Base-by-base conservation (phyloP, 2,888 invertebrate genomes). In the Rhopalosiphum nymphaeae region DNA sequence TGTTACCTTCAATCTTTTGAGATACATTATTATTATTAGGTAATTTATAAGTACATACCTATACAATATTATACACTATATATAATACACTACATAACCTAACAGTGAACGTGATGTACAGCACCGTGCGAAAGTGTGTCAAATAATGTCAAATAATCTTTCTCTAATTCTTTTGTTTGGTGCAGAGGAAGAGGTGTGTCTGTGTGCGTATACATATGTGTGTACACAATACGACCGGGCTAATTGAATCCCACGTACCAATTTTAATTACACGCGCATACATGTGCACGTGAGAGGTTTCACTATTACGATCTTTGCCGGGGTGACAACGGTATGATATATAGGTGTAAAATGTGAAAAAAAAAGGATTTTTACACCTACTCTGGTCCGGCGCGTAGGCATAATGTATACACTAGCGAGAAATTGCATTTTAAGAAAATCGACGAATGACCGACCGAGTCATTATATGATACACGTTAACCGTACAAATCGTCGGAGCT, bases 221-320 rank as follows among this genome's bases (percentile, higher is more conserved):
- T 67, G 49, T 87, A 29, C 36, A 57, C 93, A 93, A 93, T 93
- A 85, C 56, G 57, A 89, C 85, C 61, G 46, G 93, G 93, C 57
- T 94, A 94, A 94, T 94, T 90, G 91, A 91, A 94, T 94, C 94
- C 94, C 94, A 94, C 94, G 93, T 86, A 90, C 67, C 56, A n/a
- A 89, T 90, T 86, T 61, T 86, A 94, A 94, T 90, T 85, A 86
- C 61, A 61, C 57, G 29, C 85, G 85, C 57, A 61, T 44, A 56
- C 42, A 36, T 46, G 89, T 25, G 67, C 87, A 61, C 25, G 25
- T 49, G 36, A 29, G 57, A 10, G 61, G 87, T 92, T 92, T 92
- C 61, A 56, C 86, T 10, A 44, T 57, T 44, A 78, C 26, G 26
- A 49, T 46, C n/a, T n/a, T 46, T 57, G 29, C 29, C n/a, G 16